Evolutionary conservation across 2,797 vertebrate genomes (phyloP).

Genomic region (Mycteria americana): DNA sequence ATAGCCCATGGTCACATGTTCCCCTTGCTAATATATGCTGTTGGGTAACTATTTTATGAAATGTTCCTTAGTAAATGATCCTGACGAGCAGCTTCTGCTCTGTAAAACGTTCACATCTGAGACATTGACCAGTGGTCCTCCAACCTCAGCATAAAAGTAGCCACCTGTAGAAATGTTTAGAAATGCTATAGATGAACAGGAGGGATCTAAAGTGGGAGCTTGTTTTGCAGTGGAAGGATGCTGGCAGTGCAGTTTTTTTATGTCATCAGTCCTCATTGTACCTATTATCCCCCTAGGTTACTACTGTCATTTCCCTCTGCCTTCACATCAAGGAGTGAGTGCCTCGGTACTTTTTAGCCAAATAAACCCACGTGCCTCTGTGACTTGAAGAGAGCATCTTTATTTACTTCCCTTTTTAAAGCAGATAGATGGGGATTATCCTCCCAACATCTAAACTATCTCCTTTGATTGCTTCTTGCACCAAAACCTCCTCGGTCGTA

Average conservation of each 20-base stretch:
- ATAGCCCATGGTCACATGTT: not conserved
- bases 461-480: not conserved
- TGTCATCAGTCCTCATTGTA: not conserved
- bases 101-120: not conserved
- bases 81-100: not conserved
- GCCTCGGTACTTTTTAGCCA: not conserved
- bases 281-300: not conserved
- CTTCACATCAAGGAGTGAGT: not conserved
- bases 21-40: not conserved
- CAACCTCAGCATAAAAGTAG: not conserved
- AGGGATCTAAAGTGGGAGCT: not conserved
- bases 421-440: not conserved
- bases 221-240: not conserved
- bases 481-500: not conserved
- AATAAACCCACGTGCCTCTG: not conserved
- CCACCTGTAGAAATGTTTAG: not conserved
- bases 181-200: not conserved
- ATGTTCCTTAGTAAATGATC: not conserved
- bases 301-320: not conserved
- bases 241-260: not conserved
- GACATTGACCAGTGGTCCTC: not conserved
- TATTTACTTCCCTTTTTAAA: conserved; percentile 6
- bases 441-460: not conserved
- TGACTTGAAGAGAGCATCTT: not conserved
- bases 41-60: conserved; percentile 2